Evolutionary conservation across 2,113 vertebrate genomes (phyloP), one percentile per base, ranked within the genome.

Genomic region (Gulo gulo): DNA sequence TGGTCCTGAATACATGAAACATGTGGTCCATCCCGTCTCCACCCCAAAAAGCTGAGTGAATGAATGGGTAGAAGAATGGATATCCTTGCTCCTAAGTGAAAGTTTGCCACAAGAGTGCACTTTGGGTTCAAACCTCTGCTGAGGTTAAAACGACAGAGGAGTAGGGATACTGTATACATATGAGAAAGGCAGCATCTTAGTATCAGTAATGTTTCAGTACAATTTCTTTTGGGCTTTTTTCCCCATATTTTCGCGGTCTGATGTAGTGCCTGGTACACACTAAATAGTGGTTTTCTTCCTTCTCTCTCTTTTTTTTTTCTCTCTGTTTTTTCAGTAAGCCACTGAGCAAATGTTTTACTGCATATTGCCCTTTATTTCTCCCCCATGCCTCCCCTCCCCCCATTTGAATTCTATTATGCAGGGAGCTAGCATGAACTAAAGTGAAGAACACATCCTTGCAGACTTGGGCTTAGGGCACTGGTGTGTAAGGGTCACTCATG

Each of bases 191-290:
- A 50, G 52, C 45, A 24, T 91, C 91, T 93, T 79, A 82, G 31
- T 91, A 86, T 93, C 79, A 29, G 14, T 67, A 94, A 20, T 36
- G 39, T 83, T 89, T 94, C 73, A 89, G 73, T 52, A 79, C 69
- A 82, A 97, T 83, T 92, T 87, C 93, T 94, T 69, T 69, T 91
- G 47, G n/a, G 34, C 85, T 82, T 94, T 86, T 47, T 84, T 36
- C 36, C 50, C 50, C 88, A 10, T 91, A 85, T 92, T 94, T 91
- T 88, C 91, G 83, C 71, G 50, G n/a, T 78, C 34, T 42, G 69
- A 84, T 63, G 52, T 36, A 50, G 74, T 82, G 50, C 50, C 82
- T 55, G 21, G 10, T 67, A 83, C 39, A 94, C 67, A 76, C 39
- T 92, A 86, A 90, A 50, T 69, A 55, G 74, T 67, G 20, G 16